Evolutionary conservation across 1,140 invertebrate genomes (phyloP).

Genomic region (Drosophila funebris): DNA sequence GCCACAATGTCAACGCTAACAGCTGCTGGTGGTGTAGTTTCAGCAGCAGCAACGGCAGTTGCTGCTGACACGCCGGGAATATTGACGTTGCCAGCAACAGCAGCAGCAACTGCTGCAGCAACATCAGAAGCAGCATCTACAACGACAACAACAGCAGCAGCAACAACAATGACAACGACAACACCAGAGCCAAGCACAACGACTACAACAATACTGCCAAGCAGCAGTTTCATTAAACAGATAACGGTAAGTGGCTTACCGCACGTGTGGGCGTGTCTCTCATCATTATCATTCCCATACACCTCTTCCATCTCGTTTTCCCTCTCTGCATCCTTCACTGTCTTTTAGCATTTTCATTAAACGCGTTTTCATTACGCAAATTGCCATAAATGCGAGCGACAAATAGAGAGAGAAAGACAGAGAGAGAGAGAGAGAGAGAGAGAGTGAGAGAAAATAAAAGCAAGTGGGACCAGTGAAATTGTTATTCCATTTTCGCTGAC

Average conservation of each 20-base stretch:
- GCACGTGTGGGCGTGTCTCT: slow-evolving; percentile 48
- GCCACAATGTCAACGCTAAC: slow-evolving; percentile 24
- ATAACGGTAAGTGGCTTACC: slow-evolving; percentile 82
- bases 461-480: slow-evolving; percentile 23
- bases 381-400: slow-evolving; percentile 42
- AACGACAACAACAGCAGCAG: slow-evolving; percentile 27
- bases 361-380: slow-evolving; percentile 72
- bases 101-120: slow-evolving; percentile 18
- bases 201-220: slow-evolving; percentile 69
- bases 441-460: background rate
- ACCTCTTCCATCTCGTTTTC: background rate
- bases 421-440: background rate
- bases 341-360: slow-evolving; percentile 49
- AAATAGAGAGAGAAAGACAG: background rate
- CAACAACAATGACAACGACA: slow-evolving; percentile 32
- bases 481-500: slow-evolving; percentile 62
- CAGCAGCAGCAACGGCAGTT: background rate
- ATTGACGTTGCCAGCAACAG: slow-evolving; percentile 19
- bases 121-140: slow-evolving; percentile 32
- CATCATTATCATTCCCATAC: slow-evolving; percentile 30
- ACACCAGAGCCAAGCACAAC: slow-evolving; percentile 34
- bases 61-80: slow-evolving; percentile 29
- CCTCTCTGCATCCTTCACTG: background rate
- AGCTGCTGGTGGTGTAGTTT: background rate
- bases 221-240: slow-evolving; percentile 79